Base-by-base conservation (phyloP, 1,140 invertebrate species). In the Drosophila malerkotliana region DNA sequence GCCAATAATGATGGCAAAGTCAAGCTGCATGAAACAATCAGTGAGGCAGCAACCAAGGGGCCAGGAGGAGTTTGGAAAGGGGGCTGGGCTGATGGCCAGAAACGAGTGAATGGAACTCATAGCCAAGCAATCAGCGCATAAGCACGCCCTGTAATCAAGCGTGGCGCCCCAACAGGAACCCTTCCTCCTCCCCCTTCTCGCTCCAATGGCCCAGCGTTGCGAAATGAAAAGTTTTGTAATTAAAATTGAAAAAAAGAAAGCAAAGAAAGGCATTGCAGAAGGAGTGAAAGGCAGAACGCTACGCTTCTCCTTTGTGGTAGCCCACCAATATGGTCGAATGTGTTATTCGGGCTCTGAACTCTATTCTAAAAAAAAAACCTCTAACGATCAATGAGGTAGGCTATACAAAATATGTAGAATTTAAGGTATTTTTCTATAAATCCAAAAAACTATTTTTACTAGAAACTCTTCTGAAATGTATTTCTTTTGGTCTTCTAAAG, bases 171-270 rank as follows among this genome's bases (percentile, higher is more conserved):
- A 8, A 52, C 58, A 28, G 14, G 14, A 55, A 44, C 61, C 37
- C 64, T 45, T 32, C 52, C 28, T 5, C 18, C 26, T 0, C 4
- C 32, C 45, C 41, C 6, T 44, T 14, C n/a, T 12, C 53, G 18
- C 2, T 21, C 9, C 44, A 9, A 14, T 44, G 49, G 72, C 76
- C 48, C 64, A 74, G 73, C 68, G 75, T 72, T 66, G 82, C 81
- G 69, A 87, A 87, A 79, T 81, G 69, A 89, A 88, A 88, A 88
- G 84, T 88, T 88, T 88, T 89, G 87, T 80, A 88, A 88, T 88
- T 88, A 88, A 88, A 88, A 88, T 84, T 89, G 77, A 48, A 72
- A 76, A 83, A 54, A 48, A 56, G 47, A 59, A 49, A 60, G 48
- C 44, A 62, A 60, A 49, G 48, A 60, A 77, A 59, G 56, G 28